A percentile compares a stretch with the other conserved stretches of the same genome.
Evolutionary conservation across 2,113 vertebrate genomes (phyloP).

Genomic region (Sisor rabdophorus): DNA sequence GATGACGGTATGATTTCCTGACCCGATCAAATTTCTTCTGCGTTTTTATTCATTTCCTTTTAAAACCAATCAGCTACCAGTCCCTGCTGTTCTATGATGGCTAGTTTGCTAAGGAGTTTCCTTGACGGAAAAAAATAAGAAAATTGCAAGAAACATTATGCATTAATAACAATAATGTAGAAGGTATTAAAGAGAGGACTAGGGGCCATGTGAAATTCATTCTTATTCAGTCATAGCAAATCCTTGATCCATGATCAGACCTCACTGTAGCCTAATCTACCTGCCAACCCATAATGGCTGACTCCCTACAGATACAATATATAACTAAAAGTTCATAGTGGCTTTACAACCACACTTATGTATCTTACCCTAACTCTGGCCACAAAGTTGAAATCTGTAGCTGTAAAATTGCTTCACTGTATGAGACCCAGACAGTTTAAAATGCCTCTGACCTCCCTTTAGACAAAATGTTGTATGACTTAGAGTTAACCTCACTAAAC

Average conservation of each 20-base stretch:
- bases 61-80: constrained; percentile 2
- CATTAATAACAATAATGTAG: constrained; percentile 56
- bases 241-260: constrained; percentile 65
- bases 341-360: no score
- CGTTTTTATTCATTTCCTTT: background rate
- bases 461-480: no score
- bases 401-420: no score
- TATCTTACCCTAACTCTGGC: no score
- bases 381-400: no score
- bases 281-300: background rate
- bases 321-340: background rate
- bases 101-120: constrained; percentile 5
- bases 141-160: constrained; percentile 22
- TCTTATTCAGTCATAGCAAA: constrained; percentile 56
- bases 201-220: constrained; percentile 56
- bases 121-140: background rate
- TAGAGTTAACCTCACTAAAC: no score
- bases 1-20: background rate
- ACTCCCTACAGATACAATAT: background rate
- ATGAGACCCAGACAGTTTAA: no score
- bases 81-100: background rate
- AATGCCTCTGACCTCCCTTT: no score
- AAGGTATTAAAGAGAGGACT: constrained; percentile 23
- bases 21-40: constrained; percentile 19
- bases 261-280: constrained; percentile 42